Conservation (phyloP, 92 coral and sea anemone species). For the Siderastrea radians region DNA sequence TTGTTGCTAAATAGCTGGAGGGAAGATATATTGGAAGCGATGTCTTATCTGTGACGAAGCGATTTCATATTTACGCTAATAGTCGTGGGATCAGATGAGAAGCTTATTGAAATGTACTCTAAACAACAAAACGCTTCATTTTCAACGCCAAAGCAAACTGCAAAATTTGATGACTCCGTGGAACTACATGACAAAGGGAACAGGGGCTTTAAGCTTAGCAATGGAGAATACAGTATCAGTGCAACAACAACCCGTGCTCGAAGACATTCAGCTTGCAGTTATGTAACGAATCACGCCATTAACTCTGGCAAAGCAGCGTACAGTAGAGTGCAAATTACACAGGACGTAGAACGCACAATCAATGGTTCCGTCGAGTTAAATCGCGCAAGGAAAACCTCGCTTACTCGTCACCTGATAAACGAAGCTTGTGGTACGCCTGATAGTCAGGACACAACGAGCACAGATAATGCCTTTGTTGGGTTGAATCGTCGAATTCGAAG, state of each 20-base stretch:
- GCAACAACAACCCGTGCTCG: background rate
- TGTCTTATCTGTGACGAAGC: slow-evolving; percentile 11
- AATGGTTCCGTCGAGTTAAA: no score
- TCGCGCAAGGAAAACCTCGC: no score
- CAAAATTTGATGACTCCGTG: background rate
- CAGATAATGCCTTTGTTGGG: background rate
- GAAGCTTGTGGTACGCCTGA: no score
- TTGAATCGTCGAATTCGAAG: background rate
- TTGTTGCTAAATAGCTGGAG: slow-evolving; percentile 1
- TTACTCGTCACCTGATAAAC: no score
- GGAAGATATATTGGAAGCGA: background rate
- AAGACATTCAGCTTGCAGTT: slow-evolving; percentile 6
- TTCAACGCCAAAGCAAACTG: background rate
- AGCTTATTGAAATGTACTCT: background rate
- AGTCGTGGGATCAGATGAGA: background rate
- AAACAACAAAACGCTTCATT: background rate
- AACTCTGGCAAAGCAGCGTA: background rate
- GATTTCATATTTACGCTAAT: background rate
- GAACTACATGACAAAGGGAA: background rate
- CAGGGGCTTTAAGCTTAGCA: background rate
- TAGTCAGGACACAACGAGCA: background rate
- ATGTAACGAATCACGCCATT: background rate
- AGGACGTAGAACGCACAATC: background rate
- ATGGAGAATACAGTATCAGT: background rate
- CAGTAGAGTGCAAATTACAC: background rate